Base-by-base conservation (phyloP, 2,888 invertebrate species). In the Adineta ricciae region DNA sequence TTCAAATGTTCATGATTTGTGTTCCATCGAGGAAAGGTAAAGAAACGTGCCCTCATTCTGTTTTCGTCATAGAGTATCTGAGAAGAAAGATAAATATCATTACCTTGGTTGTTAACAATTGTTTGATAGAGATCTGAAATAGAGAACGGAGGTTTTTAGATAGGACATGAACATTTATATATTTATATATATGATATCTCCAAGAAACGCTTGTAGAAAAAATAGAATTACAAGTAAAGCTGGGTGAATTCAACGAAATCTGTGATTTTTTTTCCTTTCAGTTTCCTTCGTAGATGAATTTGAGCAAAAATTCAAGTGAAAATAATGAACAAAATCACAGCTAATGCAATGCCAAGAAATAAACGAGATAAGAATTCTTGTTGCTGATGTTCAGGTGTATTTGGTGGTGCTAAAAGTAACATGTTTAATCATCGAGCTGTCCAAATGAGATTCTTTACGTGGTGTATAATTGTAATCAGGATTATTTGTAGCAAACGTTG, bases 401-500 rank as follows among this genome's bases (percentile, higher is more conserved):
- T 95, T 87, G 94, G 93, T 4, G 93, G 93, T 72, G 94, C 94
- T 93, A 91, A 38, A 91, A 91, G 83, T 7, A 11, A 72, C 4
- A n/a, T n/a, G n/a, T n/a, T n/a, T n/a, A n/a, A n/a, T n/a, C n/a
- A n/a, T n/a, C n/a, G 9, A 84, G 83, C 41, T 38, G 21, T 2
- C 54, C 7, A 82, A 9, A 16, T 24, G 64, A 5, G 21, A 85
- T 84, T 84, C 88, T 88, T 88, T 88, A 90, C 90, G 89, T 86
- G 90, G 88, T 88, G 93, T 93, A 84, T 95, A 94, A 88, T 95
- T 92, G 21, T 93, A 93, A 88, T 96, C 96, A 49, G 95, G 11
- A 41, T 41, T 95, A 8, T 95, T 95, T 89, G 96, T 94, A 91
- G 96, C 97, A 89, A 97, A 95, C 46, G 95, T 94, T 54, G 96